Evolutionary conservation across 2,113 vertebrate genomes (phyloP).

Genomic region (Dinomys branickii): DNA sequence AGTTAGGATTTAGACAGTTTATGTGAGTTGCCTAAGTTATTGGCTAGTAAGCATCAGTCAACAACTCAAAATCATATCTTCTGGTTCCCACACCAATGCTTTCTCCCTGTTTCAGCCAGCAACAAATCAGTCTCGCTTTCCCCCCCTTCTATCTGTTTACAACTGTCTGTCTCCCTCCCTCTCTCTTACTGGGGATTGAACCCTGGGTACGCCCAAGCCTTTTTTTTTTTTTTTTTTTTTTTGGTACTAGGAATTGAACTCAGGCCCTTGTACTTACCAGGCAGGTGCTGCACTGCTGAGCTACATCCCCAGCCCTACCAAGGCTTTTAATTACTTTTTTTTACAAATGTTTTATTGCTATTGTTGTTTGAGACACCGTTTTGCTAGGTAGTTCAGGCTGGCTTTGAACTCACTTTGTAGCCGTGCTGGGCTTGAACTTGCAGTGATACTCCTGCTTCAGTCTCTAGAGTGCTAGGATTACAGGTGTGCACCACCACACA

Average conservation of each 20-base stretch:
- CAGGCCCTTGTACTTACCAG: too few relatives aligned
- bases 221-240: background rate
- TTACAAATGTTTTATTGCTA: background rate
- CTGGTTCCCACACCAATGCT: background rate
- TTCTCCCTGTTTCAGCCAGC: background rate
- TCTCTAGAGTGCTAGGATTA: background rate
- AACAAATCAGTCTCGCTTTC: background rate
- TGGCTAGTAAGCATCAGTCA: conserved; percentile 14
- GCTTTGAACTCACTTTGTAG: background rate
- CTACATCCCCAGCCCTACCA: background rate
- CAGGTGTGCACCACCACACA: background rate
- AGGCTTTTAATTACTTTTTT: background rate
- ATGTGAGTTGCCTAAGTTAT: conserved; percentile 15
- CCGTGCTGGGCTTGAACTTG: background rate
- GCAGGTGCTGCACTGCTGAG: too few relatives aligned
- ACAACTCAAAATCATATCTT: conserved; percentile 17
- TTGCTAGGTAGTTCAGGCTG: background rate
- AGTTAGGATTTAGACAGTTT: conserved; percentile 2
- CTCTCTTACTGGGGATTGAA: background rate
- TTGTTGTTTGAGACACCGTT: background rate
- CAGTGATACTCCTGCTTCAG: background rate
- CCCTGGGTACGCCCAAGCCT: background rate
- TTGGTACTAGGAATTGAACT: too few relatives aligned
- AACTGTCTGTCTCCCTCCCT: background rate
- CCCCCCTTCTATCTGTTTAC: background rate